phyloP scores from a whole-genome alignment of 2,113 vertebrate species.

The Sapayoa aenigma region DNA sequence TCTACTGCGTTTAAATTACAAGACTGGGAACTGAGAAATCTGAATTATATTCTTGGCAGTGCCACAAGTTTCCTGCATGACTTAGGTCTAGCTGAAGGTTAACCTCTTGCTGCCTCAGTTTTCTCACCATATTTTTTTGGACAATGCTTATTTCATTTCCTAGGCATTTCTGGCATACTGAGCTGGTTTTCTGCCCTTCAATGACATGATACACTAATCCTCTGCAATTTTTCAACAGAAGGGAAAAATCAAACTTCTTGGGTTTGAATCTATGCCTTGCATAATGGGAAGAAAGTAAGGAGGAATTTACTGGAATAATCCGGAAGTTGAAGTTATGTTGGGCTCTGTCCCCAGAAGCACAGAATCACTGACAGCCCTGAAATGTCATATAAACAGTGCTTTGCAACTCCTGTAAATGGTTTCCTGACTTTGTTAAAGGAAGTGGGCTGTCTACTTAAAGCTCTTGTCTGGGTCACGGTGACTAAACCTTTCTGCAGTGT shows the following conservation, averaged over 20 bases:
- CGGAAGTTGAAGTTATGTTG: background rate
- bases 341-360: slow-evolving; percentile 5
- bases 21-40: slow-evolving; percentile 6
- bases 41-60: slow-evolving; percentile 26
- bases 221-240: background rate
- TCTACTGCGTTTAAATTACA: background rate
- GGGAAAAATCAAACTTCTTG: background rate
- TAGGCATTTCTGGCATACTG: background rate
- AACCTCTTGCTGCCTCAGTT: slow-evolving; percentile 28
- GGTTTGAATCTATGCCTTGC: background rate
- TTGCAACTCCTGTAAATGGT: background rate
- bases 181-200: background rate
- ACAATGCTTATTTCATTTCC: background rate
- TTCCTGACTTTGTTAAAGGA: slow-evolving; percentile 52
- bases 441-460: slow-evolving; percentile 37
- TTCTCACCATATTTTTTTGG: background rate
- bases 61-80: background rate
- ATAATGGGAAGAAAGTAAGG: background rate
- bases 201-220: background rate
- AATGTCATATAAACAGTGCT: slow-evolving; percentile 38
- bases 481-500: slow-evolving; percentile 25
- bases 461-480: slow-evolving; percentile 45
- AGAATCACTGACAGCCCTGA: background rate
- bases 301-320: slow-evolving; percentile 26
- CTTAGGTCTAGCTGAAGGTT: background rate